A percentile compares a stretch with the other conserved stretches of the same genome.
Evolutionary conservation across 1,140 invertebrate genomes (phyloP).

Genomic region (Pteromalus puparum): DNA sequence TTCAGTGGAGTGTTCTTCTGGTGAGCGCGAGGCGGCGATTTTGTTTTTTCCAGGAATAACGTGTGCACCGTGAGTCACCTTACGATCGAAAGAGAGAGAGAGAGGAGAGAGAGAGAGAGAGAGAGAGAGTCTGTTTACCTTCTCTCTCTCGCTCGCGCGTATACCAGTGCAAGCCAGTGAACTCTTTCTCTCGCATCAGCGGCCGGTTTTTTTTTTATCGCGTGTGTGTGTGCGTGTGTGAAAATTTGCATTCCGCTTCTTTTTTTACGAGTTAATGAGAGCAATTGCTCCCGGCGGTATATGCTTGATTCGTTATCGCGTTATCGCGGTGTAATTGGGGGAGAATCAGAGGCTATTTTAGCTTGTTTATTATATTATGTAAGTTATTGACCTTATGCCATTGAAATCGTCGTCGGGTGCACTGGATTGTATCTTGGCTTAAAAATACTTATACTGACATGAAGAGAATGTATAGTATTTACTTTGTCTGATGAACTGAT

Average conservation of each 20-base stretch:
- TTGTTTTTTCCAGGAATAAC: neutral
- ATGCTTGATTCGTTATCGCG: too few species aligned
- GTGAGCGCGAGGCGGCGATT: neutral
- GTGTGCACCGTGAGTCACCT: neutral
- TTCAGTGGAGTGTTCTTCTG: constrained; percentile 31
- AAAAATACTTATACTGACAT: neutral
- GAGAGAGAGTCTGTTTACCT: neutral
- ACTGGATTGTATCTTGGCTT: neutral
- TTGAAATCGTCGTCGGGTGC: neutral
- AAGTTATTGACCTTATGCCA: constrained; percentile 14
- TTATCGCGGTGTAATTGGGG: neutral
- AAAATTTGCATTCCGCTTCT: neutral
- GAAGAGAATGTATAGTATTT: too few species aligned
- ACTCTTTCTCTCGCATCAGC: neutral
- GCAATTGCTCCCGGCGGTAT: too few species aligned
- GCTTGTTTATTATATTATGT: neutral
- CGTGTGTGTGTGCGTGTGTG: neutral
- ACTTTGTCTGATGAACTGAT: too few species aligned
- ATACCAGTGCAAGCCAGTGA: neutral
- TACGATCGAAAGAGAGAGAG: neutral
- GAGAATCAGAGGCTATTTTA: neutral
- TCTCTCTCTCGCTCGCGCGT: too few species aligned
- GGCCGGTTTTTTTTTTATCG: too few species aligned
- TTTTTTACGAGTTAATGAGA: neutral
- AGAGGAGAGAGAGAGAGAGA: neutral